A percentile compares a stretch with the other conserved stretches of the same genome.
Conservation (phyloP, 64 coral and sea anemone species). For the Pocillopora verrucosa region DNA sequence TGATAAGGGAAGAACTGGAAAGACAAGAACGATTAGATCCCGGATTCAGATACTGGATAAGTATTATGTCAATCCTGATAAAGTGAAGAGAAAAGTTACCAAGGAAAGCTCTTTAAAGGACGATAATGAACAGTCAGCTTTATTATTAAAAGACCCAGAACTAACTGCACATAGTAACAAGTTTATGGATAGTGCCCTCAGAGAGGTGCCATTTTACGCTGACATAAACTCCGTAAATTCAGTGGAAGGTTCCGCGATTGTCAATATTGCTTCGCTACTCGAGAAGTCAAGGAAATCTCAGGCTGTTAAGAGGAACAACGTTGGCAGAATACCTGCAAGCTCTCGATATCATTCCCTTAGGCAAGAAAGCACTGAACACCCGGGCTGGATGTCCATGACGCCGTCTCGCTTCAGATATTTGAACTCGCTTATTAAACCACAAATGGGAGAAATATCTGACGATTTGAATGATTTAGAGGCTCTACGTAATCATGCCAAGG, state of each 20-base stretch:
- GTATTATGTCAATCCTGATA: conserved; percentile 16
- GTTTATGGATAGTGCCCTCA: not conserved
- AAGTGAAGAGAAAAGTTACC: not conserved
- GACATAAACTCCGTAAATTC: not conserved
- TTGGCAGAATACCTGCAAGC: not conserved
- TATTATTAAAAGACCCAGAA: not conserved
- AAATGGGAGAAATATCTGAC: conserved; percentile 2
- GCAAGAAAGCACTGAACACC: not conserved
- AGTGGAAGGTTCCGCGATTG: not conserved
- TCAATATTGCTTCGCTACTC: conserved; percentile 1
- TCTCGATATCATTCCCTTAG: not conserved
- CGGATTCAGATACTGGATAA: not conserved
- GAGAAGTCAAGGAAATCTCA: not conserved
- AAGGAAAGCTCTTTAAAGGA: not conserved
- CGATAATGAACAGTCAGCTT: not conserved
- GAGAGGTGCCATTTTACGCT: not conserved
- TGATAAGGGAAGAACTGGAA: not conserved
- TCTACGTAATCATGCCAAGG: not conserved
- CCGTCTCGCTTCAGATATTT: conserved; percentile 2
- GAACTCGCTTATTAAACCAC: conserved; percentile 14
- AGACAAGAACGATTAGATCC: not conserved
- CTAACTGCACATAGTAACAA: not conserved
- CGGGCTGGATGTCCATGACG: not conserved
- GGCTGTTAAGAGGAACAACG: not conserved
- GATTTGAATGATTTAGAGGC: conserved; percentile 13